Percentiles rank a stretch among this genome's conserved stretches.
Evolutionary conservation across 2,113 vertebrate species (phyloP).

Genomic region (Excalfactoria chinensis): DNA sequence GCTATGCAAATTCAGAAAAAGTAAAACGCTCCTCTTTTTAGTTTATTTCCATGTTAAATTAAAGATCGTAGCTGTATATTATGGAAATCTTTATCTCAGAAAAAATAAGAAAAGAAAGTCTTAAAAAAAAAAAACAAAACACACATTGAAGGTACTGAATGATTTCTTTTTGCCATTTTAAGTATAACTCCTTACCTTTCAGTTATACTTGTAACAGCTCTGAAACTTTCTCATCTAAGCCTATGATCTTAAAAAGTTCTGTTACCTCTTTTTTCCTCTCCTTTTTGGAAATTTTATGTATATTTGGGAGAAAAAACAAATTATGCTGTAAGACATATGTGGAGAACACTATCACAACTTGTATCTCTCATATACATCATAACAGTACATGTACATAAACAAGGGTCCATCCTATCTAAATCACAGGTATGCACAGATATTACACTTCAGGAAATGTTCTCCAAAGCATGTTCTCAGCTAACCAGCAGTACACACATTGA

Average conservation of each 20-base stretch:
- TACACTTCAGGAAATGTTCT: rapidly evolving
- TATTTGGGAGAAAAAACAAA: background rate
- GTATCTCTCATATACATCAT: rapidly evolving
- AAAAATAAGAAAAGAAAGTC: background rate
- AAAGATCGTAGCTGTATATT: background rate
- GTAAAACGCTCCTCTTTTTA: background rate
- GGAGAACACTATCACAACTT: background rate
- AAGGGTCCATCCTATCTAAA: background rate
- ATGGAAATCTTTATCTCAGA: background rate
- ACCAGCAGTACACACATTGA: rapidly evolving
- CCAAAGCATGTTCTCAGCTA: rapidly evolving
- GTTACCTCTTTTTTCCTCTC: no score
- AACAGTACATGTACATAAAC: background rate
- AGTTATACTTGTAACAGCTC: background rate
- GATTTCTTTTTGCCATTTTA: background rate
- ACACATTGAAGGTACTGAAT: background rate
- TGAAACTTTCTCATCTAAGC: background rate
- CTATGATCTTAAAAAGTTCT: background rate
- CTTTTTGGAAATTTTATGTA: background rate
- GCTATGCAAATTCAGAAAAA: conserved; percentile 1
- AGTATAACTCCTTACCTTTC: background rate
- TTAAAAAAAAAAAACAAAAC: background rate
- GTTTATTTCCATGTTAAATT: conserved; percentile 21
- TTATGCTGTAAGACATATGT: rapidly evolving
- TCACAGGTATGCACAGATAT: rapidly evolving